Evolutionary conservation across 2,888 invertebrate species (phyloP), one percentile per base, ranked within the genome.

Genomic region (Muscina levida): DNA sequence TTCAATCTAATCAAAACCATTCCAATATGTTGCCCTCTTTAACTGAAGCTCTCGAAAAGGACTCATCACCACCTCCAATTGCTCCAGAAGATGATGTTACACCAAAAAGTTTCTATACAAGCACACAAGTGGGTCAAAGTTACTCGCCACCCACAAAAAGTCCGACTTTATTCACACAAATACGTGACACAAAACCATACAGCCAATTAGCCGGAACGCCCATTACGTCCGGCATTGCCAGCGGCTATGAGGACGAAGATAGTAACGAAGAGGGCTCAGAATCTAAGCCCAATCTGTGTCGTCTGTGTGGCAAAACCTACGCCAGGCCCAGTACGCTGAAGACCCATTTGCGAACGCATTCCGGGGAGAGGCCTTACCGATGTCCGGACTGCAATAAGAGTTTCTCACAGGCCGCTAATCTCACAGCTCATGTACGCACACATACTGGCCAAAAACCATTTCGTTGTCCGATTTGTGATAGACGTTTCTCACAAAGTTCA

Each of bases 381-480:
- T 98, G 98, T 89, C 95, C 95, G 66, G 97, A 97, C 87, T 98
- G 98, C 91, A 96, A 96, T 90, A 98, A 98, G 91, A 97, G 97
- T 84, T 98, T 98, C 91, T 97, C 97, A 62, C 99, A 99, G 91
- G 99, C 99, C 56, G 99, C 99, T 83, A 99, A 99, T 91, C 92
- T 99, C 84, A 99, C 98, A 8, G 99, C 99, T 11, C 99, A 99
- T 90, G 96, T 98, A 89, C 91, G 91, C 90, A 91, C 91, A 89
- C 99, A 99, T 91, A 96, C 96, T 79, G 99, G 99, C 0, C 99
- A 99, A 91, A 99, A 99, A 89, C 99, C 99, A 51, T 99, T 99
- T 89, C 94, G 96, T 85, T 99, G 99, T 92, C 97, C 97, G 22
- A 97, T 99, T 84, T 99, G 99, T 91, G 97, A 98, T 89, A 93